phyloP scores from a whole-genome alignment of 1,140 invertebrate species.

The Potamilus streckersoni region DNA sequence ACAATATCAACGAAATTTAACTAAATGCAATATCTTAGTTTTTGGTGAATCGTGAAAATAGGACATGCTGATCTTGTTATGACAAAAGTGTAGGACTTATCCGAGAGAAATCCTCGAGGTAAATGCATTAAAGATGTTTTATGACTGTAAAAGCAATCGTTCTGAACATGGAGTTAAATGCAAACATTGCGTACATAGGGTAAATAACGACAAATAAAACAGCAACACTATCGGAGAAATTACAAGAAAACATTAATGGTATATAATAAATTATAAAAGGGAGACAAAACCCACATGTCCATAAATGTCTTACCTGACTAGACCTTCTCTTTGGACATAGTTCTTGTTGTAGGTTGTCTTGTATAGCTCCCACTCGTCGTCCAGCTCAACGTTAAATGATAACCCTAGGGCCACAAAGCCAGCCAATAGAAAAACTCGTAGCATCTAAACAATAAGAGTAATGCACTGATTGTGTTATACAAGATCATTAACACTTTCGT shows the following conservation, averaged over 20 bases:
- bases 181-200: no score
- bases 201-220: not conserved
- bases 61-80: no score
- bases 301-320: slow-evolving; percentile 8
- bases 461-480: no score
- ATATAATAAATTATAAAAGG: not conserved
- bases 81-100: no score
- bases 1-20: no score
- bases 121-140: no score
- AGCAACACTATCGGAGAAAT: not conserved
- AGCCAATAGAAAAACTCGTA: no score
- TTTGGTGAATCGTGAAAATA: no score
- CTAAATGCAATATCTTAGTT: no score
- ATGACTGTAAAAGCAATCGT: not conserved
- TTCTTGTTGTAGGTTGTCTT: slow-evolving; percentile 30
- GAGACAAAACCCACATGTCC: not conserved
- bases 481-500: no score
- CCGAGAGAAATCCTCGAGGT: no score
- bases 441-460: no score
- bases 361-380: slow-evolving; percentile 36
- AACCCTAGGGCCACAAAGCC: not conserved
- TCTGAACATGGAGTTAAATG: not conserved
- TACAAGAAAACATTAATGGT: not conserved
- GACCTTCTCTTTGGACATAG: slow-evolving; percentile 25
- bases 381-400: slow-evolving; percentile 19